Conservation (phyloP, 2,113 vertebrate genomes). For the Pseudopodoces humilis region DNA sequence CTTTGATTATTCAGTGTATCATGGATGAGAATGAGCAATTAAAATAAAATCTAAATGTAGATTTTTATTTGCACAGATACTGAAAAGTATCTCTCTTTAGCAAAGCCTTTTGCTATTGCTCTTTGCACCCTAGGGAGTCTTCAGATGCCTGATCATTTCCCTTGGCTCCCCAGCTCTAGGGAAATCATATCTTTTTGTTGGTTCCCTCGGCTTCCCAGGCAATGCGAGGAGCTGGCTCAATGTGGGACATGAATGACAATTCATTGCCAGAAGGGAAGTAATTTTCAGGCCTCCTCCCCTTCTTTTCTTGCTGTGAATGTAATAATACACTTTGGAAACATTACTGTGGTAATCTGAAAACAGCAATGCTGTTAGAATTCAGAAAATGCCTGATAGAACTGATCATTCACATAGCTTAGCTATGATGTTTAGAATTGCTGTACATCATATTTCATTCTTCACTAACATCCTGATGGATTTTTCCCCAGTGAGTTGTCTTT, state of each 20-base stretch:
- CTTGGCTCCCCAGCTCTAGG: conserved; percentile 22
- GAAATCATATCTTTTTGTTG: conserved; percentile 53
- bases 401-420: neutral
- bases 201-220: conserved; percentile 46
- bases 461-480: conserved; percentile 1
- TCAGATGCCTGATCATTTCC: conserved; percentile 41
- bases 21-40: neutral
- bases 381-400: conserved; percentile 23
- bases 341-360: conserved; percentile 45
- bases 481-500: neutral
- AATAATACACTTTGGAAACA: conserved; percentile 48
- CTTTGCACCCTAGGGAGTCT: conserved; percentile 30
- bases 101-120: conserved; percentile 47
- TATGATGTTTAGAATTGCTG: neutral
- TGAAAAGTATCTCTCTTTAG: conserved; percentile 1
- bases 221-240: conserved; percentile 19
- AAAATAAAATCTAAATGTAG: conserved; percentile 33
- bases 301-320: conserved; percentile 40
- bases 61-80: conserved; percentile 40
- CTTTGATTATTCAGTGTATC: neutral
- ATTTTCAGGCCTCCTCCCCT: conserved; percentile 41
- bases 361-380: conserved; percentile 29
- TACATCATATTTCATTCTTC: conserved; percentile 31
- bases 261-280: conserved; percentile 41
- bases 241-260: conserved; percentile 39